phyloP scores from a whole-genome alignment of 2,888 invertebrate genomes.

The Hoplodrina blanda region DNA sequence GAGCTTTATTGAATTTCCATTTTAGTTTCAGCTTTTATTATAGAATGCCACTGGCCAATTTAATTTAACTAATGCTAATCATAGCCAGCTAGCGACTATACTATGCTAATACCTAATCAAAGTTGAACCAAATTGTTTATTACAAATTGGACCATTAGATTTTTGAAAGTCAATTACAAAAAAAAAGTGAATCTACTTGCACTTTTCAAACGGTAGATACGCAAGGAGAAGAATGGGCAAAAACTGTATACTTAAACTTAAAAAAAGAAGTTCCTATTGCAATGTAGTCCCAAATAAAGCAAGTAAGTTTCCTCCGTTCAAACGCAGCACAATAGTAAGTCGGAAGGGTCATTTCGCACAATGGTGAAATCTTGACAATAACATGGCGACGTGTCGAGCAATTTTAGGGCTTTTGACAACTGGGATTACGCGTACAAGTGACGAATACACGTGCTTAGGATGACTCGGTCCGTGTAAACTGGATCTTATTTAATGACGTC shows the following conservation, averaged over 20 bases:
- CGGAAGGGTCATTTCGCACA: conserved; percentile 72
- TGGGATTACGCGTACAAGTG: conserved; percentile 72
- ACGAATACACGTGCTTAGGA: conserved; percentile 70
- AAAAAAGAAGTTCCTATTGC: too few species aligned
- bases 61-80: background rate
- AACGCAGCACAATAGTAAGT: conserved; percentile 65
- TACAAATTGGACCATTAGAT: too few species aligned
- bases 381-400: conserved; percentile 66
- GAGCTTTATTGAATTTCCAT: too few species aligned
- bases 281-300: background rate
- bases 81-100: background rate
- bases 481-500: conserved; percentile 57
- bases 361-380: conserved; percentile 82
- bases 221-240: too few species aligned
- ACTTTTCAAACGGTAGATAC: too few species aligned
- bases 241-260: too few species aligned
- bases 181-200: too few species aligned
- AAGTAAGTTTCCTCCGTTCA: conserved; percentile 11
- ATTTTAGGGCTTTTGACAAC: conserved; percentile 76
- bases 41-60: background rate
- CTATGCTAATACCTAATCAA: background rate
- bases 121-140: too few species aligned
- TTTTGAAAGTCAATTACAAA: too few species aligned
- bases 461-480: conserved; percentile 48
- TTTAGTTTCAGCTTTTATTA: too few species aligned